phyloP scores from a whole-genome alignment of 2,888 invertebrate genomes.

The Brachyopa scutellaris region DNA sequence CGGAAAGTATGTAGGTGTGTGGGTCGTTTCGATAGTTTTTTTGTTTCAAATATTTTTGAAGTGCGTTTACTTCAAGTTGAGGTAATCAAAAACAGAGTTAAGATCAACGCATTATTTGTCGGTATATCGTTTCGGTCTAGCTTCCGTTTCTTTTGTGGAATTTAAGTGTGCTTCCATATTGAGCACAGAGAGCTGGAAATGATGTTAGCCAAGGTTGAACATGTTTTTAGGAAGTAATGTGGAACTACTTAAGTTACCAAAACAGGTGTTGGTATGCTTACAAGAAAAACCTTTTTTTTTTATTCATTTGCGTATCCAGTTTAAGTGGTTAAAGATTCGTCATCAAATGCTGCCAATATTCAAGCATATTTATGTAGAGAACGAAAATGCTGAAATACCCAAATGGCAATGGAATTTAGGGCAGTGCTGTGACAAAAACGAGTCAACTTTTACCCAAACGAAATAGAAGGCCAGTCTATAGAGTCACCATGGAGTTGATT shows the following conservation, averaged over 20 bases:
- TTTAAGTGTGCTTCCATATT: slow-evolving; percentile 16
- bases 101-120: neutral
- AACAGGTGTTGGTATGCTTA: slow-evolving; percentile 1
- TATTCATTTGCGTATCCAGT: neutral
- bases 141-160: neutral
- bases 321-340: no score
- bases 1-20: slow-evolving; percentile 21
- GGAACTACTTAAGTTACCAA: neutral
- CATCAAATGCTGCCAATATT: no score
- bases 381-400: no score
- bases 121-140: neutral
- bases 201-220: neutral
- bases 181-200: slow-evolving; percentile 4
- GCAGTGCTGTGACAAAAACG: no score
- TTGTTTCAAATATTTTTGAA: neutral
- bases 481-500: no score
- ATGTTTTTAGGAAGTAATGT: slow-evolving; percentile 1
- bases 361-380: no score
- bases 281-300: neutral
- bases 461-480: no score
- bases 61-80: neutral
- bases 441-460: no score
- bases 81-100: neutral
- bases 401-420: no score
- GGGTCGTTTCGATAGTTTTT: slow-evolving; percentile 17